These are phyloP conservation scores for Microctonus brassicae DNA, from an alignment of 2,888 invertebrate genomes.

Conservation along the genomic window DNA sequence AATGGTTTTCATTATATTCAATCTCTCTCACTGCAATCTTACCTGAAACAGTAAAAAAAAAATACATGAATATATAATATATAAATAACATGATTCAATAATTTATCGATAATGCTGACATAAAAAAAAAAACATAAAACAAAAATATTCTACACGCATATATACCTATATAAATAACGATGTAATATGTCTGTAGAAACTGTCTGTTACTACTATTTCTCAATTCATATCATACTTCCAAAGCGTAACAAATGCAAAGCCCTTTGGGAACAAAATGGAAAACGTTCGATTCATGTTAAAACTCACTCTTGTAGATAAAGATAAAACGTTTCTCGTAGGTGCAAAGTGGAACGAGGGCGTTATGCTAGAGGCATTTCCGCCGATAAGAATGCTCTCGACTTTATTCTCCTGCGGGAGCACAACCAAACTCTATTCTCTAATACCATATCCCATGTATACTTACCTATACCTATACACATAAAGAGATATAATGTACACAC, in stretches of 20 bases:
- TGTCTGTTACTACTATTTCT: background rate
- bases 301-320: conserved; percentile 37
- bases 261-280: conserved; percentile 20
- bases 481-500: background rate
- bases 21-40: conserved; percentile 10
- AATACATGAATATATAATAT: background rate
- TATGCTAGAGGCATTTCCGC: conserved; percentile 39
- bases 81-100: conserved; percentile 10
- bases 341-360: conserved; percentile 43
- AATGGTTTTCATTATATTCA: background rate
- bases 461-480: background rate
- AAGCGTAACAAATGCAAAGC: background rate
- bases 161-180: conserved; percentile 4
- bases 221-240: conserved; percentile 1
- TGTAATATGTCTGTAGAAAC: background rate
- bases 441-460: background rate
- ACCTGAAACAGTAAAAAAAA: conserved; percentile 41
- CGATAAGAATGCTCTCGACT: conserved; percentile 39
- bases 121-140: too few relatives aligned
- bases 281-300: conserved; percentile 29
- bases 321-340: conserved; percentile 46
- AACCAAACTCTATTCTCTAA: background rate
- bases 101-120: too few relatives aligned
- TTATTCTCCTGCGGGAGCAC: conserved; percentile 28
- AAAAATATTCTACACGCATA: conserved; percentile 5